Evolutionary conservation across 2,888 invertebrate genomes (phyloP).

Genomic region (Perizoma affinitatum): DNA sequence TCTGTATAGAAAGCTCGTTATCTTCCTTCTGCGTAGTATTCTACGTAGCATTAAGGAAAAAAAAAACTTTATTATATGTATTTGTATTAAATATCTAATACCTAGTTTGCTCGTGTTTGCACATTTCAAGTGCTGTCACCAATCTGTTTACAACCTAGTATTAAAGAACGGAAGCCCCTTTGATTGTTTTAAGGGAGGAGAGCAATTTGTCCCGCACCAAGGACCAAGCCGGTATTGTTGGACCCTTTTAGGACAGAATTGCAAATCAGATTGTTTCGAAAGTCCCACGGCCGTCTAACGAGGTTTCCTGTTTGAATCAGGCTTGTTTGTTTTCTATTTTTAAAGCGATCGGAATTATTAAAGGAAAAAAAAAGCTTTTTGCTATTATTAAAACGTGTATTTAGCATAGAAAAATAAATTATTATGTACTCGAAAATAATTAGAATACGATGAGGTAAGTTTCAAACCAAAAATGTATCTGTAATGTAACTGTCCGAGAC

Average conservation of each 20-base stretch:
- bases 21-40: no score
- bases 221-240: conserved; percentile 38
- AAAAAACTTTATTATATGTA: no score
- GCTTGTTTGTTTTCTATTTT: conserved; percentile 33
- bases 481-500: no score
- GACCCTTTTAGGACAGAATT: conserved; percentile 58
- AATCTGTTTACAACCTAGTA: conserved; percentile 4
- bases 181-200: conserved; percentile 55
- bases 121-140: not conserved
- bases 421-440: not conserved
- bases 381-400: conserved; percentile 8
- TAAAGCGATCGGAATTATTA: conserved; percentile 30
- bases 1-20: no score
- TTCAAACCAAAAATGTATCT: not conserved
- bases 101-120: not conserved
- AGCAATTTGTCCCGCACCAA: conserved; percentile 42
- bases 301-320: conserved; percentile 41
- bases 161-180: conserved; percentile 36
- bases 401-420: not conserved
- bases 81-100: no score
- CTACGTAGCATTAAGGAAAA: no score
- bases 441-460: not conserved
- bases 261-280: conserved; percentile 65
- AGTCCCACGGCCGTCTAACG: conserved; percentile 46
- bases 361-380: conserved; percentile 22